These are phyloP conservation scores for Oceanodroma tethys DNA, from an alignment of 2,113 vertebrate genomes.

Conservation along the genomic window DNA sequence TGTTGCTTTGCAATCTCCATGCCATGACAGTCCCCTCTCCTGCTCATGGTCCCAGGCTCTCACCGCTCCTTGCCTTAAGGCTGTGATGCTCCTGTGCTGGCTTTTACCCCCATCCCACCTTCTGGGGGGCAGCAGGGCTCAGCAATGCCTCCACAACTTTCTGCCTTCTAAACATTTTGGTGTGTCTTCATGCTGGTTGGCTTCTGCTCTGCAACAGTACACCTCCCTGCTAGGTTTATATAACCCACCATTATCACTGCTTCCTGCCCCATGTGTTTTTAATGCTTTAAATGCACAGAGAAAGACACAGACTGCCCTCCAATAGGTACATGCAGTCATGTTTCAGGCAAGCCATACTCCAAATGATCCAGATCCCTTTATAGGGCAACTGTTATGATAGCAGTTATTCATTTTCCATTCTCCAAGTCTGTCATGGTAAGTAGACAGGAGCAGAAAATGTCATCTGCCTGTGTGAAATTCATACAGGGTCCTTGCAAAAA, in stretches of 20 bases:
- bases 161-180: neutral
- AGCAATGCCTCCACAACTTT: neutral
- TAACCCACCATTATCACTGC: neutral
- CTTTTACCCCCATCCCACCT: neutral
- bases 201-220: neutral
- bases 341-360: neutral
- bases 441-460: neutral
- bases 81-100: neutral
- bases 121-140: neutral
- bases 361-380: neutral
- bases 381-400: neutral
- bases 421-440: neutral
- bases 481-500: neutral
- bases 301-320: neutral
- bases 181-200: neutral
- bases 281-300: neutral
- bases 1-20: neutral
- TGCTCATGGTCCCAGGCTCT: neutral
- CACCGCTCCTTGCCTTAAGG: neutral
- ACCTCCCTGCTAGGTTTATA: neutral
- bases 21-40: neutral
- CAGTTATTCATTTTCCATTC: neutral
- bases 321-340: neutral
- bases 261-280: neutral
- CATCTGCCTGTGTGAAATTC: neutral